Base-by-base conservation (phyloP, 2,797 vertebrate species). In the Coregonus sp. region DNA sequence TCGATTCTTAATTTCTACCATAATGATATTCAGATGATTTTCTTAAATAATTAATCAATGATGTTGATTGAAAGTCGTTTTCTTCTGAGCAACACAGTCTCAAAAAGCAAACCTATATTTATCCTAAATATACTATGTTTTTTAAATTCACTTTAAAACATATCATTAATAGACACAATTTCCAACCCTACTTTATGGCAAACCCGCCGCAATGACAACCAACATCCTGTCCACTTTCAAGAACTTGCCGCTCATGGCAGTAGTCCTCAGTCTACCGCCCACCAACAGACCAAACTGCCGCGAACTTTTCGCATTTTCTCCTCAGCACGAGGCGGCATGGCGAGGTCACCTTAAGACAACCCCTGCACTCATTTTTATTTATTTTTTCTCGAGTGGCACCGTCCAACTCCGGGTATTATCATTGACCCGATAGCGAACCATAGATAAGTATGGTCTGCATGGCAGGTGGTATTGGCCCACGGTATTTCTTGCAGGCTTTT, bases 241-340 rank as follows among this genome's bases (percentile, higher is more conserved):
- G 63, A 40, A 1, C 80, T 6, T 66, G 65, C 76, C 35, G 25
- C 70, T 70, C 71, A 80, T 78, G 77, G 76, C 81, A 83, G 83
- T 73, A 84, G 75, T 81, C 78, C 84, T 66, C 76, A 84, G 65
- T 75, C 70, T 33, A 47, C 78, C 16, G 0, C 40, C 40, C 50
- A 52, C 56, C 75, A 77, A 35, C 35, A 3, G 54, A 86, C 84
- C 84, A 83, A 85, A 90, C 85, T 89, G 76, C 82, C 51, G 54
- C 88, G 86, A 93, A 90, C 90, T 89, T 90, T 90, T 91, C 88
- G 88, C 92, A 92, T 93, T 91, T 94, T 93, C 90, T 91, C 87
- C 93, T 79, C 93, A 92, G 93, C 89, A 6, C 90, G 93, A 84
- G 85, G 78, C 59, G 35, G 76, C 68, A 75, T 63, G 85, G 59